Conservation (phyloP, 2,113 vertebrate species). For the Dunckerocampus dactyliophorus region DNA sequence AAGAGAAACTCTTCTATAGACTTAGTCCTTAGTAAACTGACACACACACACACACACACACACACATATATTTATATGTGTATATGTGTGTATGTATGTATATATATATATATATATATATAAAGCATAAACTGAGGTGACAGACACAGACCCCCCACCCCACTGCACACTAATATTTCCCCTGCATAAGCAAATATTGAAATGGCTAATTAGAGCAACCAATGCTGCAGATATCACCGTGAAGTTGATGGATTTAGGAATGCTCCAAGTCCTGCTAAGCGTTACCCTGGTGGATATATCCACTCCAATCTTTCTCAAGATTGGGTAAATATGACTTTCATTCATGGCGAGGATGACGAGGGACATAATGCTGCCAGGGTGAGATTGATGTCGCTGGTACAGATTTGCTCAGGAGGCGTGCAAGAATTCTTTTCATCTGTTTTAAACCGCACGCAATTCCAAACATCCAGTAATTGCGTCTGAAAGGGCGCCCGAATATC, state of each 20-base stretch:
- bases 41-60: too few species aligned
- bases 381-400: slow-evolving; percentile 13
- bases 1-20: not conserved
- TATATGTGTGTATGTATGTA: too few species aligned
- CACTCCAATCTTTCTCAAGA: slow-evolving; percentile 43
- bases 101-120: too few species aligned
- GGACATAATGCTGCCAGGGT: slow-evolving; percentile 29
- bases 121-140: too few species aligned
- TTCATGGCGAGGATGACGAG: slow-evolving; percentile 27
- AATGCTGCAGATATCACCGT: slow-evolving; percentile 60
- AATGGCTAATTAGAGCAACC: slow-evolving; percentile 59
- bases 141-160: too few species aligned
- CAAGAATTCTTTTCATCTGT: slow-evolving; percentile 11
- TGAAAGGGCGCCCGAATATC: slow-evolving; percentile 32
- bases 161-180: slow-evolving; percentile 53
- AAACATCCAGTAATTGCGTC: slow-evolving; percentile 22
- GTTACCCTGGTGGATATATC: slow-evolving; percentile 30
- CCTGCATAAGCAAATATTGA: slow-evolving; percentile 70
- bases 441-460: slow-evolving; percentile 16
- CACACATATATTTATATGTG: too few species aligned
- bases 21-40: not conserved
- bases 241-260: slow-evolving; percentile 39
- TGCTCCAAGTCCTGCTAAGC: slow-evolving; percentile 22
- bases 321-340: slow-evolving; percentile 42
- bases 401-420: slow-evolving; percentile 5